Evolutionary conservation across 1,140 invertebrate genomes (phyloP).

Genomic region (Caenorhabditis tropicalis): DNA sequence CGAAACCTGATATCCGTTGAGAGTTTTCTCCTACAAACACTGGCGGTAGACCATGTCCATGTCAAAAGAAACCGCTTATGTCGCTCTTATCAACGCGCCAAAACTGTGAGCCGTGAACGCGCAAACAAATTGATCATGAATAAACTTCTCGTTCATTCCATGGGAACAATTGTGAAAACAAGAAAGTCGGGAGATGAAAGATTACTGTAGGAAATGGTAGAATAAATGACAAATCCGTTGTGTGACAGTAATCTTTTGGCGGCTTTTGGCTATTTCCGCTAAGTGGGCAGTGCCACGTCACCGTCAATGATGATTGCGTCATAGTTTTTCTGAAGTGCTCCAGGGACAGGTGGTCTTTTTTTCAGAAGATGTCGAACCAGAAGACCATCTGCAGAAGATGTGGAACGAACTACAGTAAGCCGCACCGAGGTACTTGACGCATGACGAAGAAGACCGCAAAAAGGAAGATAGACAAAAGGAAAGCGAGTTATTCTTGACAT

Average conservation of each 20-base stretch:
- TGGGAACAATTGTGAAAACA: not conserved
- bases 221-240: not conserved
- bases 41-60: conserved; percentile 42
- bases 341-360: not conserved
- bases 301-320: conserved; percentile 22
- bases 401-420: conserved; percentile 4
- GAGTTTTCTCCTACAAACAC: not conserved
- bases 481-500: conserved; percentile 34
- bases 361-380: conserved; percentile 3
- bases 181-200: not conserved
- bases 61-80: conserved; percentile 42
- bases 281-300: conserved; percentile 5
- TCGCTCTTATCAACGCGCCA: conserved; percentile 31
- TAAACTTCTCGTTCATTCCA: not conserved
- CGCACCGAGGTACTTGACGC: not conserved
- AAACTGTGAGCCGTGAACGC: not conserved
- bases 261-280: conserved; percentile 27
- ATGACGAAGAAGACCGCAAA: not conserved
- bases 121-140: conserved; percentile 31
- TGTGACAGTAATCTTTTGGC: conserved; percentile 14
- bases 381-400: conserved; percentile 12
- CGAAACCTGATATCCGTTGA: not conserved
- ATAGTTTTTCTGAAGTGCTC: not conserved
- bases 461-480: conserved; percentile 3
- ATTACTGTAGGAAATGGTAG: not conserved